phyloP scores from a whole-genome alignment of 2,113 vertebrate genomes.

The Cavia porcellus region DNA sequence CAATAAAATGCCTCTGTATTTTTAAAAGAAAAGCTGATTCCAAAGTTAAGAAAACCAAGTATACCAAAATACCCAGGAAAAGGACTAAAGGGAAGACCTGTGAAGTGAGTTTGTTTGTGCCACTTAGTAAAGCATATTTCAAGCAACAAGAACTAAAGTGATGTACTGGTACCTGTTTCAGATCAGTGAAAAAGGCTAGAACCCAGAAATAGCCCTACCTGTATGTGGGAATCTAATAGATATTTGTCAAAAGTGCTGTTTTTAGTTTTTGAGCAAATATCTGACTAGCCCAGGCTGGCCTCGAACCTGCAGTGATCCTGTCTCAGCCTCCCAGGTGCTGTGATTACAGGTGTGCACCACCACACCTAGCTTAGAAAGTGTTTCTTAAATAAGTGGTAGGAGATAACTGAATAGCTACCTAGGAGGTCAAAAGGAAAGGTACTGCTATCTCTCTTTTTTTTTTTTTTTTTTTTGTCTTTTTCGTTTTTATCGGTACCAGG shows the following conservation, averaged over 20 bases:
- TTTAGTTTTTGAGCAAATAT: not conserved
- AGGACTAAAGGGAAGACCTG: not conserved
- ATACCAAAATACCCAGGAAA: not conserved
- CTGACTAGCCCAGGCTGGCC: not conserved
- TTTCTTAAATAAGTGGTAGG: not conserved
- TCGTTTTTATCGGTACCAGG: too few relatives aligned
- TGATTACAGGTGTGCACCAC: not conserved
- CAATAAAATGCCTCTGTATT: not conserved
- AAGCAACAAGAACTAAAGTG: slow-evolving; percentile 1
- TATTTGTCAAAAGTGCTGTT: not conserved
- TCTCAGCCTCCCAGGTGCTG: not conserved
- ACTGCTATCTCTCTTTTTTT: too few relatives aligned
- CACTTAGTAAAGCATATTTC: not conserved
- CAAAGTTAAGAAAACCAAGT: not conserved
- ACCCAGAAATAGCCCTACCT: not conserved
- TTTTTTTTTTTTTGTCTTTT: too few relatives aligned
- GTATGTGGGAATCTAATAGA: not conserved
- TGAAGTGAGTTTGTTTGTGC: not conserved
- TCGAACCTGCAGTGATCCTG: not conserved
- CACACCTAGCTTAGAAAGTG: not conserved
- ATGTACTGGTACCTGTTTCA: not conserved
- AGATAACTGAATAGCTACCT: not conserved
- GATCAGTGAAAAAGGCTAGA: not conserved
- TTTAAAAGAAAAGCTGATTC: slow-evolving; percentile 1
- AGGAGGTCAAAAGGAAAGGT: not conserved